Conservation (phyloP, 2,888 invertebrate species). For the Stegana nigrithorax region DNA sequence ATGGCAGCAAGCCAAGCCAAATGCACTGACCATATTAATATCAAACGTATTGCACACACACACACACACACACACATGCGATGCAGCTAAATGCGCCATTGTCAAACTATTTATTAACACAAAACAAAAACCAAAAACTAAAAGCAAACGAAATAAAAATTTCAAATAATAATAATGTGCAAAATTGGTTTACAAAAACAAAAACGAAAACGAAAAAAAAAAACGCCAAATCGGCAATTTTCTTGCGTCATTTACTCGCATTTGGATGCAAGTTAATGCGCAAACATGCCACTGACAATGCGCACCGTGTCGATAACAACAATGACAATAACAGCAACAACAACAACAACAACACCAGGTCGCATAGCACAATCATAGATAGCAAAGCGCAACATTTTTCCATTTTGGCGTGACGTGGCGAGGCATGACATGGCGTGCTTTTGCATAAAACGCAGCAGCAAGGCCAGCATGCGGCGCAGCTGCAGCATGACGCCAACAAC, state of each 20-base stretch:
- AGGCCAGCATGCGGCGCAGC: neutral
- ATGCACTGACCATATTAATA: too few species aligned
- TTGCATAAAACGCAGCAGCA: constrained; percentile 8
- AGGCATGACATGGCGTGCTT: constrained; percentile 24
- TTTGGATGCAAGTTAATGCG: constrained; percentile 17
- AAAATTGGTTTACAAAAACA: too few species aligned
- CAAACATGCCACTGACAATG: constrained; percentile 1
- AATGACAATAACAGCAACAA: neutral
- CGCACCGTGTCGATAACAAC: neutral
- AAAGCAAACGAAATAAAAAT: too few species aligned
- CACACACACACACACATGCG: too few species aligned
- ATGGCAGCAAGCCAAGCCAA: too few species aligned
- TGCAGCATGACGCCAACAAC: neutral
- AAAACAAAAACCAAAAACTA: neutral
- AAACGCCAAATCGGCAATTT: constrained; percentile 13
- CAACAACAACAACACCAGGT: neutral
- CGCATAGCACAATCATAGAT: neutral
- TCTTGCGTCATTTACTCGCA: constrained; percentile 1
- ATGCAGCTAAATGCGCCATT: too few species aligned
- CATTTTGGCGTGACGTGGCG: neutral
- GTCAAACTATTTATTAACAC: neutral
- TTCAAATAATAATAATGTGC: too few species aligned
- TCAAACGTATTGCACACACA: too few species aligned
- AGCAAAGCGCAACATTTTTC: neutral
- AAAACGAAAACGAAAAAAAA: neutral